Conservation (phyloP, 37 sponge, comb jelly and placozoan species). For the Ephydatia muelleri region DNA sequence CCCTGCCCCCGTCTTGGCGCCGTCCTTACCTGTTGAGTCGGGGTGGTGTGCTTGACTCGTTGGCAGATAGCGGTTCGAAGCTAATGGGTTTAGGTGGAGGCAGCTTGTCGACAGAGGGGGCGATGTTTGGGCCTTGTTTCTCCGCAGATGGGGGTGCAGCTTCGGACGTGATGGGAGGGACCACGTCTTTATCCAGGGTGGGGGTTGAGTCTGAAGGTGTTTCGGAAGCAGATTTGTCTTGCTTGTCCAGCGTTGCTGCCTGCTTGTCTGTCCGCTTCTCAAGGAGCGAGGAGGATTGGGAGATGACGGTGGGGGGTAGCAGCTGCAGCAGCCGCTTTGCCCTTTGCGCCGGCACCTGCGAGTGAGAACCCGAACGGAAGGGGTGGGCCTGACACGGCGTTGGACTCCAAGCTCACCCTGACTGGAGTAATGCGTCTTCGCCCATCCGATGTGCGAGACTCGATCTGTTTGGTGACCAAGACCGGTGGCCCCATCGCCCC, state of each 20-base stretch:
- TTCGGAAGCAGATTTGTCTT: neutral
- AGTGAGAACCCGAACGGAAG: constrained; percentile 33
- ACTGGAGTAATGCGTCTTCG: constrained; percentile 84
- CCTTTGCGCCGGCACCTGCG: constrained; percentile 8
- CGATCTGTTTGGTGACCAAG: constrained; percentile 59
- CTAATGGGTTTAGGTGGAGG: constrained; percentile 41
- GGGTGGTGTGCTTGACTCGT: neutral
- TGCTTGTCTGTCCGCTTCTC: constrained; percentile 5
- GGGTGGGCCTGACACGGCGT: constrained; percentile 21
- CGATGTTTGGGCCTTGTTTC: neutral
- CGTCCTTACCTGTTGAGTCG: neutral
- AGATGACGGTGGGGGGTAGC: neutral
- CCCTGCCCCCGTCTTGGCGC: neutral
- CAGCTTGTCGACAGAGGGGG: neutral
- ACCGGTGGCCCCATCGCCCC: neutral
- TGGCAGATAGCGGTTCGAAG: constrained; percentile 51
- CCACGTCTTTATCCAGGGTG: neutral
- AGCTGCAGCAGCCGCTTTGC: too few species aligned
- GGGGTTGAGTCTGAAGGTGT: neutral
- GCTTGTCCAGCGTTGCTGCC: neutral
- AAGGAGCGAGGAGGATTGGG: neutral
- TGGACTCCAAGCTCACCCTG: constrained; percentile 46
- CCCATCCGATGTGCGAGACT: constrained; percentile 84
- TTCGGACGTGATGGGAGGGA: neutral
- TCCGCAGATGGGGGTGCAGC: neutral